A percentile compares a stretch with the other conserved stretches of the same genome.
Conservation (phyloP, 92 coral and sea anemone genomes). For the Siderastrea radians region DNA sequence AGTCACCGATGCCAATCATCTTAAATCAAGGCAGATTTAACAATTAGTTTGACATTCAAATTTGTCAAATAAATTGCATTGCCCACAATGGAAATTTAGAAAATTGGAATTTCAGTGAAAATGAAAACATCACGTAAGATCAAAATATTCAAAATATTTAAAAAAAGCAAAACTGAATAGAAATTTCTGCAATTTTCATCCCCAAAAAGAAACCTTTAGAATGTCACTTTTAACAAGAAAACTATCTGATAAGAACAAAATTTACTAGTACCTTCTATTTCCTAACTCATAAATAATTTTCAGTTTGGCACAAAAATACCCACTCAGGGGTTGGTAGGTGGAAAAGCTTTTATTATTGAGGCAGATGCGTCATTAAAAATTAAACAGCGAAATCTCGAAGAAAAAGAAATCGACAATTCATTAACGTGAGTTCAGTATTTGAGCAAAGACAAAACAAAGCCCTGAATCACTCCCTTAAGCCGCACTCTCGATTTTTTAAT, state of each 20-base stretch:
- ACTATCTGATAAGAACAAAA: background rate
- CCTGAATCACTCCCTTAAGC: background rate
- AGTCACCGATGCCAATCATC: background rate
- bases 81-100: background rate
- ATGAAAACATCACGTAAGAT: conserved; percentile 1
- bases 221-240: background rate
- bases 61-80: conserved; percentile 9
- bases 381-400: conserved; percentile 20
- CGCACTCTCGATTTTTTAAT: background rate
- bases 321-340: conserved; percentile 15
- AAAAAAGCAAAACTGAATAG: background rate
- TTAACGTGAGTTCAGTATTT: conserved; percentile 5
- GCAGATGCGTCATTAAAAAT: conserved; percentile 44
- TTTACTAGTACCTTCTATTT: background rate
- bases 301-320: conserved; percentile 4
- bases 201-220: background rate
- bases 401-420: conserved; percentile 3
- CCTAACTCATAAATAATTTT: conserved; percentile 13
- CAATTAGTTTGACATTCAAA: background rate
- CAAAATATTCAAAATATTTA: conserved; percentile 1
- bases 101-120: conserved; percentile 3
- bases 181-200: background rate
- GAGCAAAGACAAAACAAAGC: conserved; percentile 39
- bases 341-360: background rate
- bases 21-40: background rate